phyloP scores from a whole-genome alignment of 2,888 invertebrate genomes.

The Cyclophora albipunctata region DNA sequence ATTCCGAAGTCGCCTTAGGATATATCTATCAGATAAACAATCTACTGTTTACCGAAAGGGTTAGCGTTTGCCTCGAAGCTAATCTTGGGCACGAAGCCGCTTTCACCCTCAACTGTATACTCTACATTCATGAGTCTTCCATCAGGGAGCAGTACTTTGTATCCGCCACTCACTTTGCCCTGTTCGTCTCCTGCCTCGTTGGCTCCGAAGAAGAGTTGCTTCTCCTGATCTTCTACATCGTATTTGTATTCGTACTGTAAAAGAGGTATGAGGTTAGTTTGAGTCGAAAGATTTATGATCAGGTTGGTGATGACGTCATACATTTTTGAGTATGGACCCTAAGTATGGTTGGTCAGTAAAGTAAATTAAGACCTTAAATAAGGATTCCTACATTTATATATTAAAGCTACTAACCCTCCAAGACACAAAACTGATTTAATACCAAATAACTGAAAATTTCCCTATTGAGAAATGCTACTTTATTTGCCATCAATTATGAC shows the following conservation, averaged over 20 bases:
- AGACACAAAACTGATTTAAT: no score
- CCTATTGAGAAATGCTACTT: no score
- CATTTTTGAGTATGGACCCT: no score
- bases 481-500: no score
- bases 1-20: no score
- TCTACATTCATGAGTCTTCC: slow-evolving; percentile 83
- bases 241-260: slow-evolving; percentile 83
- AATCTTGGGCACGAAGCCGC: slow-evolving; percentile 83
- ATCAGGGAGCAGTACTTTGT: slow-evolving; percentile 80
- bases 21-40: no score
- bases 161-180: slow-evolving; percentile 79
- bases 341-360: no score
- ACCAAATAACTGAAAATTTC: no score
- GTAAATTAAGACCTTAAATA: no score
- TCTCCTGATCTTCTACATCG: slow-evolving; percentile 82
- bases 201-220: slow-evolving; percentile 80
- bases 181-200: slow-evolving; percentile 79
- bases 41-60: slow-evolving; percentile 56
- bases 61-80: slow-evolving; percentile 78
- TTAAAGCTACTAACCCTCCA: no score
- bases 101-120: slow-evolving; percentile 81
- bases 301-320: not conserved
- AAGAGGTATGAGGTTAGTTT: slow-evolving; percentile 8
- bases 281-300: not conserved
- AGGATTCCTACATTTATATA: no score